Evolutionary conservation across 2,888 invertebrate species (phyloP), one percentile per base, ranked within the genome.

Genomic region (Drepanosiphum platanoidis): DNA sequence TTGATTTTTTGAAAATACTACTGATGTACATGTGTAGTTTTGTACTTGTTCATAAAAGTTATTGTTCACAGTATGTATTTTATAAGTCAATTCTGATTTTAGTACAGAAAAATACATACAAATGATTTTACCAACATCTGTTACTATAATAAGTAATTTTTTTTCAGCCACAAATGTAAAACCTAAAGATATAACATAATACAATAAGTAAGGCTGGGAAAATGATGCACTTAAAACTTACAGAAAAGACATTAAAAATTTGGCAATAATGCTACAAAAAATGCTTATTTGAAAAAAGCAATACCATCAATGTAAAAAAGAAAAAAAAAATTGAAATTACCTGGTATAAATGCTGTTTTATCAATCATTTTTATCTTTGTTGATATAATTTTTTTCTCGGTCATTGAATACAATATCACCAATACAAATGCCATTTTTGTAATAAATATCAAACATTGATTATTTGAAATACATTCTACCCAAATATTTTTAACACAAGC

Each of bases 381-480:
- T 18, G 66, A 75, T 39, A 84, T 8, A 52, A 77, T 77, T 68
- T 68, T 34, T 68, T 84, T 66, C 77, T 77, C n/a, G 9, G 77
- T 30, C 22, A 84, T 66, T 84, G 84, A 84, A 22, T 84, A 84
- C 15, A 84, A 77, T 22, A 84, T 68, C 0, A 84, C 9, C 18
- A 84, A 4, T 22, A 84, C n/a, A 58, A 77, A 84, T 52, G 84
- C 30, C 84, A 84, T 84, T 84, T 84, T 84, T 52, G 84, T 84
- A 30, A 84, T 30, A 68, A 84, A 39, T 70, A 84, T 84, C 18
- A 84, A 39, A 70, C 84, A 84, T 52, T 52, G 22, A 58, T 77
- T 30, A 77, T 77, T 52, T 52, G 84, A 68, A 46, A 75, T 52
- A 30, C 9, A 30, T 84, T 84, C 68, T 30, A 84, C 13, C 58